Base-by-base conservation (phyloP, 1,140 invertebrate genomes). In the Halictus rubicundus region DNA sequence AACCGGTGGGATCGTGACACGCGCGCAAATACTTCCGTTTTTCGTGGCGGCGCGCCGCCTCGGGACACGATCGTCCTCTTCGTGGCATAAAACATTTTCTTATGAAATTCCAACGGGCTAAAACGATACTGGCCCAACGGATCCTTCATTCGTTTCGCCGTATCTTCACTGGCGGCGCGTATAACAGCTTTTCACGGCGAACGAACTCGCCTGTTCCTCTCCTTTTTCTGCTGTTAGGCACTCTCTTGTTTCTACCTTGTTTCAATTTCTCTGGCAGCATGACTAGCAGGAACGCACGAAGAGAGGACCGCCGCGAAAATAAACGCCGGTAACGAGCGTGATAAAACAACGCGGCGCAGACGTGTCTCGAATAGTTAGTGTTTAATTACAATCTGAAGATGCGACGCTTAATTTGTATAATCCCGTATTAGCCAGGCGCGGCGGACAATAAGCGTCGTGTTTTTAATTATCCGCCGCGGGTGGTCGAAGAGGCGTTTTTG, bases 381-480 rank as follows among this genome's bases (percentile, higher is more conserved):
- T 46, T 46, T 46, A 46, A 46, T 46, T 46, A 46, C 12, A 46
- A 46, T 10, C 42, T 46, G 42, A 46, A 46, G 42, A 46, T 46
- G 42, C 21, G 19, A 9, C 54, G n/a, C 54, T 19, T n/a, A 21
- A 57, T 21, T n/a, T n/a, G 54, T n/a, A 46, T n/a, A 21, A 57
- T 19, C 8, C 19, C 9, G 8, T n/a, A 57, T 57, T 57, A 8
- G n/a, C 54, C 54, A n/a, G 8, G 8, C 54, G 21, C 0, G 5
- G 7, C 54, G 54, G 54, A 9, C 1, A n/a, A 60, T 52, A 37
- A 21, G 32, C 46, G 52, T 25, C 32, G 14, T 21, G 42, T 77
- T 77, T 77, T 70, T 77, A 69, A 77, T 77, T 77, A 70, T 70
- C 65, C 27, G 57, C 27, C 3, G 7, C 54, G 39, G 2, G 25